phyloP scores from a whole-genome alignment of 2,888 invertebrate genomes.

The Muschampia plurimacula region DNA sequence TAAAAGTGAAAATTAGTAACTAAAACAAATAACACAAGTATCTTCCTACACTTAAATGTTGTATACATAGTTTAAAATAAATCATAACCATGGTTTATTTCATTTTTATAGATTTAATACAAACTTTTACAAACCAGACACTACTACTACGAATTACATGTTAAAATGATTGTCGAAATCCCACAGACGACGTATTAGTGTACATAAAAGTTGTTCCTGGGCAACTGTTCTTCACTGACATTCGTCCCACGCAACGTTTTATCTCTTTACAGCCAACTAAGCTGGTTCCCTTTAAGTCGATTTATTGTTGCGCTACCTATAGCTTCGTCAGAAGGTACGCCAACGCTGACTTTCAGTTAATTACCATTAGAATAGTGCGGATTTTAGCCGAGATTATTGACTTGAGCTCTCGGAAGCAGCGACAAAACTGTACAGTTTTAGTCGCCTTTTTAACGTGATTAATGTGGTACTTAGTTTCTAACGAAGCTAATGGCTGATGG shows the following conservation, averaged over 20 bases:
- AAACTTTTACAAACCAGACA: not conserved
- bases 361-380: constrained; percentile 69
- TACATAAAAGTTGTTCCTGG: constrained; percentile 76
- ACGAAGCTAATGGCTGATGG: constrained; percentile 17
- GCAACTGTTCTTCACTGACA: constrained; percentile 70
- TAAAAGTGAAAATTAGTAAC: too few species aligned
- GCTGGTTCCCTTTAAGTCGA: constrained; percentile 76
- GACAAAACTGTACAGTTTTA: constrained; percentile 31
- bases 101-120: not conserved
- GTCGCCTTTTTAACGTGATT: constrained; percentile 26
- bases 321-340: constrained; percentile 57
- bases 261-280: constrained; percentile 72
- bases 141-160: constrained; percentile 12
- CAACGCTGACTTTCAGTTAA: constrained; percentile 74
- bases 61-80: too few species aligned
- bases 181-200: constrained; percentile 58
- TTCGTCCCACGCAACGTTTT: constrained; percentile 78
- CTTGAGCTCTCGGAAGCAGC: constrained; percentile 28
- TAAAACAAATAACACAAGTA: too few species aligned
- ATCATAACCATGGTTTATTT: not conserved
- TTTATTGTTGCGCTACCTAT: constrained; percentile 81
- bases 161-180: constrained; percentile 25
- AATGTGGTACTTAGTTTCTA: constrained; percentile 17
- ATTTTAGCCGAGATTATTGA: constrained; percentile 30
- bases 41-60: too few species aligned